phyloP scores from a whole-genome alignment of 2,797 vertebrate genomes.

The Pelobates cultripes region DNA sequence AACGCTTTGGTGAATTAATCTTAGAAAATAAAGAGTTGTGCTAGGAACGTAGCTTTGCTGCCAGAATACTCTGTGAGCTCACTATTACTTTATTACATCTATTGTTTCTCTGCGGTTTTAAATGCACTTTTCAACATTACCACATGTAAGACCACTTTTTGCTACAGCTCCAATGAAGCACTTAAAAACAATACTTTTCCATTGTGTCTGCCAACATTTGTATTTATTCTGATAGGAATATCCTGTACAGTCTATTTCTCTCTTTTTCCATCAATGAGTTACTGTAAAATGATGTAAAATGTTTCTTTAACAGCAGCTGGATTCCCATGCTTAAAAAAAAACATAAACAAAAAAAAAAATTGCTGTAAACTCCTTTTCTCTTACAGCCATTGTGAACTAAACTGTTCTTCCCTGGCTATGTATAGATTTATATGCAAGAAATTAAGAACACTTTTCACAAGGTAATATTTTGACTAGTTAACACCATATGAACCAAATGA shows the following conservation, averaged over 20 bases:
- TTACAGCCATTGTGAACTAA: too few species aligned
- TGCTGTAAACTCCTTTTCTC: too few species aligned
- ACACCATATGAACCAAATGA: too few species aligned
- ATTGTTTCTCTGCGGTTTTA: neutral
- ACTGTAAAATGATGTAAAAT: conserved; percentile 38
- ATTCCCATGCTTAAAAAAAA: conserved; percentile 7
- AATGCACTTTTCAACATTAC: conserved; percentile 12
- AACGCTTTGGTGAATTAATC: neutral
- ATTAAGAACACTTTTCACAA: too few species aligned
- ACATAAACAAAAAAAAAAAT: neutral
- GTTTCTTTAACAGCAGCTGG: conserved; percentile 41
- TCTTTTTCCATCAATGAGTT: conserved; percentile 45
- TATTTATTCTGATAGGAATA: conserved; percentile 21
- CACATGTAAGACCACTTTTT: neutral
- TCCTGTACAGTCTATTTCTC: conserved; percentile 18
- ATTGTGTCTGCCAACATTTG: conserved; percentile 21
- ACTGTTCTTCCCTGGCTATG: too few species aligned
- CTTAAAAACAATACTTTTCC: conserved; percentile 27
- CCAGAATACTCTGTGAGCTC: neutral
- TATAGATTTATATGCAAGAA: too few species aligned
- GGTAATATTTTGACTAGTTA: too few species aligned
- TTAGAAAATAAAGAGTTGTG: neutral
- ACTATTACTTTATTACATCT: neutral
- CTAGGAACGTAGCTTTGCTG: neutral
- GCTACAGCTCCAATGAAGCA: neutral